These are phyloP conservation scores for Biston betularia DNA, from an alignment of 2,888 invertebrate species.

Conservation along the genomic window DNA sequence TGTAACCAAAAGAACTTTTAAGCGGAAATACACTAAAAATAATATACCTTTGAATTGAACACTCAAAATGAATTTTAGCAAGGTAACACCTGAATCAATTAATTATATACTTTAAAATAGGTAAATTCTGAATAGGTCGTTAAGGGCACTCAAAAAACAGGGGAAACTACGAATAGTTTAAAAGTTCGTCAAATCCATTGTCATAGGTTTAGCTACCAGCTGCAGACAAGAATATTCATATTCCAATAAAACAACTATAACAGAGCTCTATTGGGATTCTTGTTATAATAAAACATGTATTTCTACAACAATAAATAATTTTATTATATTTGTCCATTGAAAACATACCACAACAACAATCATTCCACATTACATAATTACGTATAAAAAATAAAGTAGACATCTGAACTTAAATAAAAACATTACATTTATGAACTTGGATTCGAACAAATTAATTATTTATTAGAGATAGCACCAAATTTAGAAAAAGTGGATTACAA, in stretches of 20 bases:
- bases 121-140: too few relatives aligned
- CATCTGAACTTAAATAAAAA: background rate
- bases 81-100: too few relatives aligned
- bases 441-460: background rate
- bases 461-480: background rate
- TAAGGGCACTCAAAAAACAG: too few relatives aligned
- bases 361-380: background rate
- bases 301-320: slow-evolving; percentile 3
- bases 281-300: background rate
- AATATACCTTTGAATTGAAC: too few relatives aligned
- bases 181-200: too few relatives aligned
- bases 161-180: too few relatives aligned
- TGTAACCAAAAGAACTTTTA: too few relatives aligned
- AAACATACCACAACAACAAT: background rate
- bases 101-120: too few relatives aligned
- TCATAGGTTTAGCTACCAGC: too few relatives aligned
- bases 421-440: background rate
- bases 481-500: background rate
- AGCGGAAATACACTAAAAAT: too few relatives aligned
- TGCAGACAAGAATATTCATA: too few relatives aligned
- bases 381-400: slow-evolving; percentile 3
- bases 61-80: too few relatives aligned
- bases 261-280: background rate
- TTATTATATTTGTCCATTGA: slow-evolving; percentile 5
- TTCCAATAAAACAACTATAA: background rate